These are phyloP conservation scores for Helicoverpa zea DNA, from an alignment of 1,140 invertebrate species.

Conservation along the genomic window DNA sequence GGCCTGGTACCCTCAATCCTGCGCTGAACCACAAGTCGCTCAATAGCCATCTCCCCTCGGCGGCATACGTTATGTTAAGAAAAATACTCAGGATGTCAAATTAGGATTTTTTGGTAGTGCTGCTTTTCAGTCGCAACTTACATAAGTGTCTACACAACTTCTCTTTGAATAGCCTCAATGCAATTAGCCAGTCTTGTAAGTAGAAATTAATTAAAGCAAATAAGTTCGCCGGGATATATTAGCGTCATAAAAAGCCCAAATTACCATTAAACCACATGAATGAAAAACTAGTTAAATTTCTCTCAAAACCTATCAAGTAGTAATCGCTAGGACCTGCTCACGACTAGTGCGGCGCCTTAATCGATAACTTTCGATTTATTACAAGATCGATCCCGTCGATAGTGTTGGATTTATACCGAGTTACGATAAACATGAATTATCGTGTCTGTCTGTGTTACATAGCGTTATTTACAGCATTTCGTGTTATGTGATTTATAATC, in stretches of 20 bases:
- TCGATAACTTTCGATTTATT: constrained; percentile 53
- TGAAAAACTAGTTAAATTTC: constrained; percentile 14
- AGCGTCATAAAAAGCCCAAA: background rate
- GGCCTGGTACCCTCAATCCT: too few species aligned
- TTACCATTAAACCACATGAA: constrained; percentile 5
- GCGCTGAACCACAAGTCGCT: too few species aligned
- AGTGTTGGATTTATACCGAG: constrained; percentile 42
- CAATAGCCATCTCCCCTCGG: too few species aligned
- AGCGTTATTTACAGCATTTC: constrained; percentile 34
- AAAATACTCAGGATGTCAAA: background rate
- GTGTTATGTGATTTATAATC: constrained; percentile 25
- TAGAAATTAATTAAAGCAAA: too few species aligned
- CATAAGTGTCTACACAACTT: background rate
- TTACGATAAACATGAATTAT: constrained; percentile 47
- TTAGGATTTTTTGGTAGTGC: background rate
- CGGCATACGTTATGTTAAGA: too few species aligned
- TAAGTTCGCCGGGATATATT: background rate
- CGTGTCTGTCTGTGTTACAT: constrained; percentile 40
- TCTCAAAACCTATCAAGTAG: constrained; percentile 35
- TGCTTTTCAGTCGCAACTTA: background rate
- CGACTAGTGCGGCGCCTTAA: constrained; percentile 45
- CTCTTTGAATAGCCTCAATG: too few species aligned
- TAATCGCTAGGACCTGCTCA: constrained; percentile 22
- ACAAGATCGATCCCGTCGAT: constrained; percentile 48
- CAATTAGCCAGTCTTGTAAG: too few species aligned